phyloP scores from a whole-genome alignment of 2,888 invertebrate species.

The Trichopria drosophilae region DNA sequence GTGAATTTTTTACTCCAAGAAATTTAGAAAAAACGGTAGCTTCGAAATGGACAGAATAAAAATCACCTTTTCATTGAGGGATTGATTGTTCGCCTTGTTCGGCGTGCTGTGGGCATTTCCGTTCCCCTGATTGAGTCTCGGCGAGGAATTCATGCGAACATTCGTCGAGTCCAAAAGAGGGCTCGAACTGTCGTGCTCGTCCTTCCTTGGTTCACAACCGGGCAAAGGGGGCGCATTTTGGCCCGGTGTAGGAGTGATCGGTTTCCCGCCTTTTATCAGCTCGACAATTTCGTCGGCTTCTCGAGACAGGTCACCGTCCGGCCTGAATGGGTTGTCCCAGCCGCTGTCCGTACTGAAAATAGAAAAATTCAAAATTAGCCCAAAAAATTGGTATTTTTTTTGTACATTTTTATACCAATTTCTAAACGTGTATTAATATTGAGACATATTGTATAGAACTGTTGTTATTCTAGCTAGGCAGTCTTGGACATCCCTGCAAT shows the following conservation, averaged over 20 bases:
- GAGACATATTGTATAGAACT: not conserved
- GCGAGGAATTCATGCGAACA: constrained; percentile 42
- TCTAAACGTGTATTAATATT: constrained; percentile 10
- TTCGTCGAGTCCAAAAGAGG: constrained; percentile 50
- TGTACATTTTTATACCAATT: not conserved
- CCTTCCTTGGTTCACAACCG: constrained; percentile 55
- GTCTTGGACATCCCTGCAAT: no score
- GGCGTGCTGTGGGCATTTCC: constrained; percentile 55
- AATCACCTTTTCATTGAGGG: constrained; percentile 54
- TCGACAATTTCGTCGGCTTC: constrained; percentile 97
- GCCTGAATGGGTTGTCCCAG: constrained; percentile 97
- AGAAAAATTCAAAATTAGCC: constrained; percentile 3
- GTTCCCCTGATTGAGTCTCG: constrained; percentile 51
- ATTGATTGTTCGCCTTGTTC: constrained; percentile 50
- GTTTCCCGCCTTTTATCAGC: constrained; percentile 88
- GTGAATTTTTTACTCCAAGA: not conserved
- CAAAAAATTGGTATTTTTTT: not conserved
- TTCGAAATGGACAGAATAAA: no score
- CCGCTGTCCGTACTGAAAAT: constrained; percentile 86
- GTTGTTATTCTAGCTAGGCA: not conserved
- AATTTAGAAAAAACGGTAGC: constrained; percentile 4
- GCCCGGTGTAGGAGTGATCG: constrained; percentile 70
- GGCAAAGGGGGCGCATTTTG: constrained; percentile 63
- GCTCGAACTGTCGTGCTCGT: constrained; percentile 51
- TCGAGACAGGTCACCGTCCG: constrained; percentile 90